A percentile compares a stretch with the other conserved stretches of the same genome.
Evolutionary conservation across 2,113 vertebrate species (phyloP).

Genomic region (Nycticryphes semicollaris): DNA sequence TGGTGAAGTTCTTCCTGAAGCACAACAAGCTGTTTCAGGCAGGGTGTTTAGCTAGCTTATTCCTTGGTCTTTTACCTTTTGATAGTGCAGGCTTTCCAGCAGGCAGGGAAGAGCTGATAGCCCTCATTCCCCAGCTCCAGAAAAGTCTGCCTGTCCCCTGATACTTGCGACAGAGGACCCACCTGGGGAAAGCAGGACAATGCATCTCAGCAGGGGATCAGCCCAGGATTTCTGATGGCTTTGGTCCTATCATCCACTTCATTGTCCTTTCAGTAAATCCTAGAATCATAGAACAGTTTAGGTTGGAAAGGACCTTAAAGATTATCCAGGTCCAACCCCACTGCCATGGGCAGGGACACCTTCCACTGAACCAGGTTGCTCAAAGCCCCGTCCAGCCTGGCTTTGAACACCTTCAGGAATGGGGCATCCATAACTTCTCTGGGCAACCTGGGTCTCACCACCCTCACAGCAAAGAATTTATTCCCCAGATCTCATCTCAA

Average conservation of each 20-base stretch:
- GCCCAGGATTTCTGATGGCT: neutral
- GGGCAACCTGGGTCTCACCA: no score
- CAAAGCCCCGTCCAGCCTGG: no score
- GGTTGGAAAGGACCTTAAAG: neutral
- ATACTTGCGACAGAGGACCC: neutral
- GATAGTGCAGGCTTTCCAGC: neutral
- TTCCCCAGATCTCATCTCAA: no score
- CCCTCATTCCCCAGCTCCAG: neutral
- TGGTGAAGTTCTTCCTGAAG: neutral
- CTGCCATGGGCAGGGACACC: neutral
- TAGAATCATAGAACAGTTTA: neutral
- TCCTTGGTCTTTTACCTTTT: neutral
- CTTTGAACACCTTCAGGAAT: no score
- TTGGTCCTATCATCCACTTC: neutral
- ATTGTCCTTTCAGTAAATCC: neutral
- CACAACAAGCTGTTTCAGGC: neutral
- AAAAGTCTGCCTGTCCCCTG: neutral
- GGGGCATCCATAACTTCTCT: no score
- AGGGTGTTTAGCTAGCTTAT: fast-evolving
- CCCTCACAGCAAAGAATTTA: no score
- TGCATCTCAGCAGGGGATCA: neutral
- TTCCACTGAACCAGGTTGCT: neutral
- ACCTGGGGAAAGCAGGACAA: neutral
- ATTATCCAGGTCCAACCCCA: neutral
- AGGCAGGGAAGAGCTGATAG: neutral